These are phyloP conservation scores for Orchesella cincta DNA, from an alignment of 1,140 invertebrate species.

Conservation along the genomic window DNA sequence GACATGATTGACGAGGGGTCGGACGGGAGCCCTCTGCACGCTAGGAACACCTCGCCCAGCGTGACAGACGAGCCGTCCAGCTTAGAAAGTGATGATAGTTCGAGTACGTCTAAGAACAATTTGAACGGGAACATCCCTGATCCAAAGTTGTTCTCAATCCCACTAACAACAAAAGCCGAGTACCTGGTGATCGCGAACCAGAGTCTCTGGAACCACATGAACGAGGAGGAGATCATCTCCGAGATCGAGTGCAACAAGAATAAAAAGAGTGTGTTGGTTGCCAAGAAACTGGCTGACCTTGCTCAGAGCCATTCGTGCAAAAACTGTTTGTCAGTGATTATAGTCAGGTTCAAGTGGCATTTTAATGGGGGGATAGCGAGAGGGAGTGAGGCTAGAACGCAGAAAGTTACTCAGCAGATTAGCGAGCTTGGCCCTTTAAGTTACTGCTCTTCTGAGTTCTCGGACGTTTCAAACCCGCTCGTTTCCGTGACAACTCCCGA, in stretches of 20 bases:
- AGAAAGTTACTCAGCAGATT: conserved; percentile 21
- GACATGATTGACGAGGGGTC: conserved; percentile 25
- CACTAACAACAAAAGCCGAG: conserved; percentile 75
- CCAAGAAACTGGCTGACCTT: conserved; percentile 76
- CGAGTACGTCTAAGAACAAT: not conserved
- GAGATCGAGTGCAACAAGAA: conserved; percentile 75
- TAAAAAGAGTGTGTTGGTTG: conserved; percentile 66
- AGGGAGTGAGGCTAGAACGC: not conserved
- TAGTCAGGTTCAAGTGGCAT: conserved; percentile 61
- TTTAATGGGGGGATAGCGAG: conserved; percentile 26
- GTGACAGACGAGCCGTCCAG: conserved; percentile 1
- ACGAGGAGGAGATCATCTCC: conserved; percentile 70
- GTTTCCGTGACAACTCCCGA: conserved; percentile 47
- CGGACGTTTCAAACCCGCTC: conserved; percentile 47
- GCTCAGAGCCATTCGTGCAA: conserved; percentile 79
- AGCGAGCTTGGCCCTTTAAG: conserved; percentile 49
- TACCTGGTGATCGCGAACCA: conserved; percentile 78
- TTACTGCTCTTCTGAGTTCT: conserved; percentile 49
- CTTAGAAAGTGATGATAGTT: conserved; percentile 24
- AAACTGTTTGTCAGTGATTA: conserved; percentile 76
- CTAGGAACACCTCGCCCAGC: not conserved
- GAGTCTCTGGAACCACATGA: conserved; percentile 75
- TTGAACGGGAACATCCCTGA: conserved; percentile 62
- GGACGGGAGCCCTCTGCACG: not conserved
- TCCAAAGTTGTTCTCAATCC: conserved; percentile 72